phyloP scores from a whole-genome alignment of 2,113 vertebrate species.

The Epinephelus moara region DNA sequence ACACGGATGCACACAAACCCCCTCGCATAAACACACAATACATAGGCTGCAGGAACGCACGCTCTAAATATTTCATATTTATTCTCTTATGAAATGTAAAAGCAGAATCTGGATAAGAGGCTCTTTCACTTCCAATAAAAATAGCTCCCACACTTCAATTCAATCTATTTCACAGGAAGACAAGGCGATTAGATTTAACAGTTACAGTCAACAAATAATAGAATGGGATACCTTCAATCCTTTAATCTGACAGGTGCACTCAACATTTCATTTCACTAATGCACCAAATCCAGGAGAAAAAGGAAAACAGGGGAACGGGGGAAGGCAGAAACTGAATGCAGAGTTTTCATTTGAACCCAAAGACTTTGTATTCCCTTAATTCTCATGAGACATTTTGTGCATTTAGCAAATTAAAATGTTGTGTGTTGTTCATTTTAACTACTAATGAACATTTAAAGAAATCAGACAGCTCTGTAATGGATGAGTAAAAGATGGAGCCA shows the following conservation, averaged over 20 bases:
- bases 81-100: constrained; percentile 61
- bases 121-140: constrained; percentile 63
- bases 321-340: constrained; percentile 25
- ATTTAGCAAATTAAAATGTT: too few species aligned
- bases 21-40: constrained; percentile 18
- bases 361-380: background rate
- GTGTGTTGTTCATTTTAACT: too few species aligned
- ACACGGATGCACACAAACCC: constrained; percentile 28
- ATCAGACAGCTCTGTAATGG: background rate
- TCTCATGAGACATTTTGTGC: background rate
- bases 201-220: constrained; percentile 78
- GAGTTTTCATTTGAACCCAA: constrained; percentile 22
- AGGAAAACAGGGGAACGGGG: constrained; percentile 22
- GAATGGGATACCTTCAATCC: constrained; percentile 75
- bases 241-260: constrained; percentile 83
- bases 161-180: constrained; percentile 70
- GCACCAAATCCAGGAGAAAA: constrained; percentile 65
- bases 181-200: constrained; percentile 73
- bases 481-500: background rate
- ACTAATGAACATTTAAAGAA: background rate
- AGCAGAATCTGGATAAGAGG: constrained; percentile 64
- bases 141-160: constrained; percentile 69
- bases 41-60: constrained; percentile 38
- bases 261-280: constrained; percentile 81
- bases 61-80: constrained; percentile 74